Evolutionary conservation across 2,888 invertebrate species (phyloP), one percentile per base, ranked within the genome.

Genomic region (Xiphydria camelus): DNA sequence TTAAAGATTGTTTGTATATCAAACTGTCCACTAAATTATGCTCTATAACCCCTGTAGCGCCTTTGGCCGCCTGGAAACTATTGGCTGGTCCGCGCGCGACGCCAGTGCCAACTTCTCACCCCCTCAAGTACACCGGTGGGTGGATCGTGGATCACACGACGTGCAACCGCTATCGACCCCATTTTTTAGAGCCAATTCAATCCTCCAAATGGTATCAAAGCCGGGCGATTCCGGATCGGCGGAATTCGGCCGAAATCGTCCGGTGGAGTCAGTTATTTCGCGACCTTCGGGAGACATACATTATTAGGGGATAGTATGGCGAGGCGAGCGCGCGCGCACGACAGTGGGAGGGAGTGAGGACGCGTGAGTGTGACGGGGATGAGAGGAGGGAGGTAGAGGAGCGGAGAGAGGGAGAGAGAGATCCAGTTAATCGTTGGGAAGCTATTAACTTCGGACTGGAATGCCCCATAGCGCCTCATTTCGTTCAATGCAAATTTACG

Each of bases 1-100:
- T 82, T 82, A 79, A 80, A 80, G 80, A 80, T 80, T 79, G 80
- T 80, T 80, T 80, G 80, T 80, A 79, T 80, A 80, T 80, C 80
- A 79, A 80, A 79, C 78, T 78, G 80, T 79, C 80, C 79, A 80
- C 78, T 80, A 80, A 80, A 80, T 80, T 80, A 80, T 79, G 75
- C 69, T 66, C 70, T 64, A 65, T 66, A 72, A 67, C 71, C 66
- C 69, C 65, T 59, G 53, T 65, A 62, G 64, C 66, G 67, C 68
- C 69, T 67, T 70, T 59, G 54, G 60, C 51, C 60, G 66, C 62
- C 56, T 65, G 61, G 60, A 68, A 72, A 70, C 70, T 71, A 71
- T 73, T 70, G 71, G 64, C 66, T 67, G 51, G 46, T 33, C 23
- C 26, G 39, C 29, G 21, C 25, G 21, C 33, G 19, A 9, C n/a